Conservation (phyloP, 2,113 vertebrate genomes). For the Stercorarius parasiticus region DNA sequence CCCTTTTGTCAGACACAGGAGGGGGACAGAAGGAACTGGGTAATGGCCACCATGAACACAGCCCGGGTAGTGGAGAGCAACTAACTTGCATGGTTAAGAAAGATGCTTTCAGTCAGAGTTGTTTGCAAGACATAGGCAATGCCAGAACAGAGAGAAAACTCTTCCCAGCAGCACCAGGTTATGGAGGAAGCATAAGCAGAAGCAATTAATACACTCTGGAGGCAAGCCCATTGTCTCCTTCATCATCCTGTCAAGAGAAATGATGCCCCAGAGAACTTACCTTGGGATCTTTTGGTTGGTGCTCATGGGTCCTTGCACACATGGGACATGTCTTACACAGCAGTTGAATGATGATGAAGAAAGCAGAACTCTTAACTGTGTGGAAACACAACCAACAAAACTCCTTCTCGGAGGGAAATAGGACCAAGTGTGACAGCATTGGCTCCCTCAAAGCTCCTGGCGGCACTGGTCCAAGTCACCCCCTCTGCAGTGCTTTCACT, state of each 20-base stretch:
- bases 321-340: not conserved
- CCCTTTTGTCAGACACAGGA: not conserved
- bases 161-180: not conserved
- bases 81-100: not conserved
- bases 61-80: not conserved
- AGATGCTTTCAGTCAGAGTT: not conserved
- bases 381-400: not conserved
- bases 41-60: not conserved
- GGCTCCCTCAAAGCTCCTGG: not conserved
- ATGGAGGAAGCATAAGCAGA: not conserved
- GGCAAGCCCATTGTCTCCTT: not conserved
- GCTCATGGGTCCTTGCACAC: not conserved
- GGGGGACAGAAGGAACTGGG: not conserved
- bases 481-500: not conserved
- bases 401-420: not conserved
- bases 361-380: not conserved
- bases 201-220: not conserved
- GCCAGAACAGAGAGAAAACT: not conserved
- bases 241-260: not conserved
- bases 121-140: not conserved
- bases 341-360: not conserved
- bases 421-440: too few relatives aligned
- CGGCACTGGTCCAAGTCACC: not conserved
- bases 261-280: not conserved
- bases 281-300: not conserved